Conservation (phyloP, 92 coral and sea anemone genomes). For the Montipora capitata region DNA sequence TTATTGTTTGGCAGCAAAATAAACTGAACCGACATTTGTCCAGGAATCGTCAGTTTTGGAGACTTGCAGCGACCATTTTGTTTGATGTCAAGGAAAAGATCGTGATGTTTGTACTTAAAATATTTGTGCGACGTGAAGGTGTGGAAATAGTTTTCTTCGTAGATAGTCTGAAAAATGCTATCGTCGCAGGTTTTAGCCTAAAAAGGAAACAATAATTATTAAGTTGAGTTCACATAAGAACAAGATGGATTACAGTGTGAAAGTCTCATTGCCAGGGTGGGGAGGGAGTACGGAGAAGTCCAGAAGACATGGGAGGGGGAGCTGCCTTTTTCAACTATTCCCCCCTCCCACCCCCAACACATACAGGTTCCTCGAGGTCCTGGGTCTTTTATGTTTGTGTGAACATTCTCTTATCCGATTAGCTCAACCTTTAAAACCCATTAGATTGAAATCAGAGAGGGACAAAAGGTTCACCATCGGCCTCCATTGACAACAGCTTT, state of each 20-base stretch:
- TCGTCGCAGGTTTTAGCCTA: conserved; percentile 83
- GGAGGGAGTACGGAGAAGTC: not conserved
- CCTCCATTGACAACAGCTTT: too few relatives aligned
- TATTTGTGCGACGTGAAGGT: conserved; percentile 93
- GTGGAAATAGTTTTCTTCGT: conserved; percentile 82
- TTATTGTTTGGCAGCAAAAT: conserved; percentile 34
- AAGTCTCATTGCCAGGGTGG: not conserved
- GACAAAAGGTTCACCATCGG: too few relatives aligned
- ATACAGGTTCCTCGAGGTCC: too few relatives aligned
- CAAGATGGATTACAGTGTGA: not conserved
- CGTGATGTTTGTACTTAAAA: conserved; percentile 62
- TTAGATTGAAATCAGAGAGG: too few relatives aligned
- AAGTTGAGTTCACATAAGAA: too few relatives aligned
- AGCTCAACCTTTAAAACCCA: too few relatives aligned
- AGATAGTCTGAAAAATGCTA: conserved; percentile 77
- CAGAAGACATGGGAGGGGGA: too few relatives aligned
- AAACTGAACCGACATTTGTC: conserved; percentile 89
- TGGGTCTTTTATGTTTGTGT: too few relatives aligned
- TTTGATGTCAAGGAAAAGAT: conserved; percentile 88
- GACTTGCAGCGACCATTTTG: conserved; percentile 84
- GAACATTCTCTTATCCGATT: too few relatives aligned
- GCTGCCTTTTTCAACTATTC: too few relatives aligned
- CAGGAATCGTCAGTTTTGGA: conserved; percentile 75
- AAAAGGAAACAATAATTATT: not conserved
- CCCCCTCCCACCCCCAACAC: too few relatives aligned